A percentile compares a stretch with the other conserved stretches of the same genome.
These are phyloP conservation scores for Typhlichthys eigenmanni DNA, from an alignment of 2,797 vertebrate genomes.

Conservation along the genomic window DNA sequence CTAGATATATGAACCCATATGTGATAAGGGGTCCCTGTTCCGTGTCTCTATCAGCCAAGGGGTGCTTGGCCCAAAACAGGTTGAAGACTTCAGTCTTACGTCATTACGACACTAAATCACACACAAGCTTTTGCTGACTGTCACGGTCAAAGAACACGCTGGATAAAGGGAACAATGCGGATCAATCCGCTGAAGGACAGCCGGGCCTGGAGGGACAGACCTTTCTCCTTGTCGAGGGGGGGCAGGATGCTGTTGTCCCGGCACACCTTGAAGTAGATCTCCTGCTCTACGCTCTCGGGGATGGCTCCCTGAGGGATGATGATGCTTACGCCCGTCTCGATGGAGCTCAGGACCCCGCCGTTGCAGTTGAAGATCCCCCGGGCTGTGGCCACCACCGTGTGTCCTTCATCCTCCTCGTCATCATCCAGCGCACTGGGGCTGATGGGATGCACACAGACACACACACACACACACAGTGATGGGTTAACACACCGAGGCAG, in stretches of 20 bases:
- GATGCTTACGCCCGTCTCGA: constrained; percentile 98
- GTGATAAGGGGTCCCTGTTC: too few relatives aligned
- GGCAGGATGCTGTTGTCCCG: constrained; percentile 98
- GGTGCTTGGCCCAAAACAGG: too few relatives aligned
- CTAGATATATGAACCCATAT: too few relatives aligned
- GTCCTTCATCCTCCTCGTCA: constrained; percentile 95
- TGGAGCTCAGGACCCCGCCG: constrained; percentile 95
- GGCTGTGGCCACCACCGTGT: constrained; percentile 97
- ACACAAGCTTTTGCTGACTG: too few relatives aligned
- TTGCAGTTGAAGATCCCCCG: constrained; percentile 96
- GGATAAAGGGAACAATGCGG: too few relatives aligned
- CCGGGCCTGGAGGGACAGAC: constrained; percentile 66
- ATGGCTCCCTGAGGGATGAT: constrained; percentile 99
- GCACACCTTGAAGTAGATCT: constrained; percentile 99
- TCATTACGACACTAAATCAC: too few relatives aligned
- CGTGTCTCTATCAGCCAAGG: too few relatives aligned
- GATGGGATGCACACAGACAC: constrained; percentile 45
- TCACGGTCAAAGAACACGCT: too few relatives aligned
- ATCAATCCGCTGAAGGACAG: background rate
- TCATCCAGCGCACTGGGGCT: constrained; percentile 94
- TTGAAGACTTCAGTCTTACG: too few relatives aligned
- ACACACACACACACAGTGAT: background rate
- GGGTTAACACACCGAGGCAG: background rate
- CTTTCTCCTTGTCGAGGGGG: constrained; percentile 99
- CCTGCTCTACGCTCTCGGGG: constrained; percentile 94